Percentiles rank a stretch among this genome's conserved stretches.
Conservation (phyloP, 2,888 invertebrate genomes). For the Lamellibrachia satsuma region DNA sequence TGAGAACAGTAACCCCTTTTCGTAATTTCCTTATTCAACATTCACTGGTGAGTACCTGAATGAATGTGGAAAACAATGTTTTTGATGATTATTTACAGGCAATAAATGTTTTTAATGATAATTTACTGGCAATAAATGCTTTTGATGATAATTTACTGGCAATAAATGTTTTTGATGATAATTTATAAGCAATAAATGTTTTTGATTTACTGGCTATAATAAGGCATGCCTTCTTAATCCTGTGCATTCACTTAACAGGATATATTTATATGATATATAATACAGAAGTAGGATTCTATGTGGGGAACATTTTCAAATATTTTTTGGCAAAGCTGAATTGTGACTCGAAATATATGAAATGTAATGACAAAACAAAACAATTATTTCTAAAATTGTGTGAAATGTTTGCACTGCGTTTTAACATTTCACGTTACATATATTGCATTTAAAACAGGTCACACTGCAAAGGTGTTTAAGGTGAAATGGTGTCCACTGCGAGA, state of each 20-base stretch:
- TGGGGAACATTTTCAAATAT: background rate
- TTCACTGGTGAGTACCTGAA: no score
- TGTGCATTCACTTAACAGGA: background rate
- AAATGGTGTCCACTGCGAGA: constrained; percentile 66
- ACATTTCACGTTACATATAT: background rate
- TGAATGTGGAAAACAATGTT: no score
- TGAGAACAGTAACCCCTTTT: no score
- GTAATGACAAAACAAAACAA: background rate
- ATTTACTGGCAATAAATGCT: no score
- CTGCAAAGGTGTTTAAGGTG: constrained; percentile 65
- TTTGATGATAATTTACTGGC: no score
- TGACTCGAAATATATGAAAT: background rate
- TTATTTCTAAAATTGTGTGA: background rate
- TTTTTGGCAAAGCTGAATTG: background rate
- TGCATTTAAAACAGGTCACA: constrained; percentile 59
- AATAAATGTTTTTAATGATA: no score
- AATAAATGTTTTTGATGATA: background rate
- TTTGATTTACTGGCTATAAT: background rate
- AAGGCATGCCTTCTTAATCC: background rate
- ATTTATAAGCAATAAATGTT: background rate
- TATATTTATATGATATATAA: background rate
- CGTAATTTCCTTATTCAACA: no score
- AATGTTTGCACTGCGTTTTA: background rate
- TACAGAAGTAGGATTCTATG: background rate
- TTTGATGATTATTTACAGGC: no score